phyloP scores from a whole-genome alignment of 2,113 vertebrate genomes.

The Engraulis encrasicolus region DNA sequence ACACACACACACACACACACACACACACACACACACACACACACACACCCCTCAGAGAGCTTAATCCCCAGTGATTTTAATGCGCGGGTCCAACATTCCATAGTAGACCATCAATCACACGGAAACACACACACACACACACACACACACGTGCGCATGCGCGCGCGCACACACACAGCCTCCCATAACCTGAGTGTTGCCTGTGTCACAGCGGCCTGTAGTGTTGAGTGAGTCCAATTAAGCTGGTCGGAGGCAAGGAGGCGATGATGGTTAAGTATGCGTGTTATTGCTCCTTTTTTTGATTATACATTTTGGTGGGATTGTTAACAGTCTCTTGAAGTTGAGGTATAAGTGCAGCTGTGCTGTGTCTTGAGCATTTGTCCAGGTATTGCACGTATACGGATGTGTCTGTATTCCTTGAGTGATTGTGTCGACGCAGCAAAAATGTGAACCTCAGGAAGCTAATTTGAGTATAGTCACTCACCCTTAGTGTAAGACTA shows the following conservation, averaged over 20 bases:
- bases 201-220: neutral
- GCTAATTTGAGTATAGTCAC: too few species aligned
- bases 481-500: too few species aligned
- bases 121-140: neutral
- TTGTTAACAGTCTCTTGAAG: neutral
- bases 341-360: neutral
- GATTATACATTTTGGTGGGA: neutral
- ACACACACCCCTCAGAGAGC: neutral
- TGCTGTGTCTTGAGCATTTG: neutral
- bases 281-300: neutral
- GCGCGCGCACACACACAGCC: neutral
- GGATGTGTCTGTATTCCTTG: too few species aligned
- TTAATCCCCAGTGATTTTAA: constrained; percentile 5
- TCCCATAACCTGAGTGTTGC: neutral
- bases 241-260: neutral
- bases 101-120: constrained; percentile 12
- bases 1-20: neutral
- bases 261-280: neutral
- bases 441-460: too few species aligned
- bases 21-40: neutral
- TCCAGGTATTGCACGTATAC: neutral
- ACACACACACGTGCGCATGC: neutral
- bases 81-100: neutral
- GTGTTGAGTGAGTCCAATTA: constrained; percentile 10
- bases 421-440: too few species aligned